Percentiles rank a stretch among this genome's conserved stretches.
These are phyloP conservation scores for Bostrychus sinensis DNA, from an alignment of 2,113 vertebrate species.

Conservation along the genomic window DNA sequence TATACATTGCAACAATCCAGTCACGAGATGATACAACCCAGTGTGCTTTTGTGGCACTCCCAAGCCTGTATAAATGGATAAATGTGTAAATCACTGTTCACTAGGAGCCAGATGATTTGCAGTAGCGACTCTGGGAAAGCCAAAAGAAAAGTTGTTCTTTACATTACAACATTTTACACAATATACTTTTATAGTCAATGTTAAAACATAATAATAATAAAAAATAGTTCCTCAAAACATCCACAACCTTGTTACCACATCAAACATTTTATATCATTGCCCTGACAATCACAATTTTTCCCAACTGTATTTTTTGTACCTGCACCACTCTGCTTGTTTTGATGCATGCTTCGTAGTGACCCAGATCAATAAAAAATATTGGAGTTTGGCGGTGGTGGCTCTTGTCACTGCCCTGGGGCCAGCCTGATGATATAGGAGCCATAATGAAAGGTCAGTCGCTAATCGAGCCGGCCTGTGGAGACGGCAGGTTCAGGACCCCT, in stretches of 20 bases:
- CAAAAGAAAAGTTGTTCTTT: too few species aligned
- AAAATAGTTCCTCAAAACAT: neutral
- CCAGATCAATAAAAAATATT: slow-evolving; percentile 55
- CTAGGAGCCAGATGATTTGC: too few species aligned
- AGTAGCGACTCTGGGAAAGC: too few species aligned
- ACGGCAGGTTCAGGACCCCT: slow-evolving; percentile 26
- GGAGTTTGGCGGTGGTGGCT: slow-evolving; percentile 32
- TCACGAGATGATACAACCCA: too few species aligned
- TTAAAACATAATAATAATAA: too few species aligned
- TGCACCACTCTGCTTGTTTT: slow-evolving; percentile 11
- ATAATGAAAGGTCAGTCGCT: slow-evolving; percentile 64
- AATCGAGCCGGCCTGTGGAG: slow-evolving; percentile 36
- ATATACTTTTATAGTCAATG: too few species aligned
- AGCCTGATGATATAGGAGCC: slow-evolving; percentile 29
- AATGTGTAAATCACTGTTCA: too few species aligned
- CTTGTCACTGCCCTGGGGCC: slow-evolving; percentile 17
- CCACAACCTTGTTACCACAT: too few species aligned
- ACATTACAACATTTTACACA: too few species aligned
- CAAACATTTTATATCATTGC: neutral
- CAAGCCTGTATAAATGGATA: too few species aligned
- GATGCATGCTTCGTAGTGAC: slow-evolving; percentile 29
- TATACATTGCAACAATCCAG: neutral
- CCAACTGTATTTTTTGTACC: neutral
- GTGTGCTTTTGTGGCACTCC: too few species aligned
- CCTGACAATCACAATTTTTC: neutral